These are phyloP conservation scores for Ochlodes sylvanus DNA, from an alignment of 2,888 invertebrate genomes.

Conservation along the genomic window DNA sequence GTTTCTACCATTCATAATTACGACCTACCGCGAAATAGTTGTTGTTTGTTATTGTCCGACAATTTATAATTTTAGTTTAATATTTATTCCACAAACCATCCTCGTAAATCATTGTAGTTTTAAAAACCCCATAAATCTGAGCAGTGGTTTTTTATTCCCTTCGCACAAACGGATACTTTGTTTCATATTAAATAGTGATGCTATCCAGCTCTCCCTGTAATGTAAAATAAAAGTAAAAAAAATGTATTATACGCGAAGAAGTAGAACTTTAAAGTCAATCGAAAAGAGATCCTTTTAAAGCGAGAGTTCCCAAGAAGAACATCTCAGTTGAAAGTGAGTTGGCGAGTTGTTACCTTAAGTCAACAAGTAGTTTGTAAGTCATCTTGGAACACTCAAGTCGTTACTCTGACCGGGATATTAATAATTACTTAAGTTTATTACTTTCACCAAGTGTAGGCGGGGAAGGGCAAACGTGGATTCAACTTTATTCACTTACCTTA, in stretches of 20 bases:
- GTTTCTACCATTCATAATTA: no score
- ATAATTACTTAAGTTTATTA: conserved; percentile 26
- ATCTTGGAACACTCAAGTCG: conserved; percentile 11
- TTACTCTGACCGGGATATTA: conserved; percentile 24
- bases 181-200: no score
- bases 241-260: neutral
- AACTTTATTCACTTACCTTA: conserved; percentile 2
- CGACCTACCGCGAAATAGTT: no score
- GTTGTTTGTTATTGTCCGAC: no score
- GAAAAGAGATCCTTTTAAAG: neutral
- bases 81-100: no score
- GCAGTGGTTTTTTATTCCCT: no score
- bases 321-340: neutral
- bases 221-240: neutral
- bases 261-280: neutral
- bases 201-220: no score
- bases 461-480: neutral
- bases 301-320: conserved; percentile 2
- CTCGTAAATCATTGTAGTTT: no score
- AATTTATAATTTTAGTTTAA: no score
- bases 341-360: conserved; percentile 17
- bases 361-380: conserved; percentile 24
- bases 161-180: no score
- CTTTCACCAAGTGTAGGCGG: neutral
- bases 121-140: no score